These are phyloP conservation scores for Eutolmus rufibarbis DNA, from an alignment of 2,888 invertebrate genomes.

Conservation along the genomic window DNA sequence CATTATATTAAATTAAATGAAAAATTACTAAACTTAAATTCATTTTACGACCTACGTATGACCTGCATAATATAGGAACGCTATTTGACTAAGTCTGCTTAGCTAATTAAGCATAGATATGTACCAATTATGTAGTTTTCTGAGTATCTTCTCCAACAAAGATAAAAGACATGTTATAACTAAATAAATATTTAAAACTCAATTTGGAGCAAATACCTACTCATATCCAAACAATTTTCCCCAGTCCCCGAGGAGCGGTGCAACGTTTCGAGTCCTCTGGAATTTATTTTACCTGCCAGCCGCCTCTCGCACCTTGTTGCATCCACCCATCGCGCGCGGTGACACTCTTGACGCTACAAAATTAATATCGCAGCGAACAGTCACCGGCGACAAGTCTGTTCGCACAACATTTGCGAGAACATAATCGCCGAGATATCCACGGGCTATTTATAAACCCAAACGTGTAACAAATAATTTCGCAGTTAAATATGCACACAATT, in stretches of 20 bases:
- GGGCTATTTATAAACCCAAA: conserved; percentile 27
- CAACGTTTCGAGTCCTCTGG: background rate
- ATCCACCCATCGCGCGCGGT: background rate
- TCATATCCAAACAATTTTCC: background rate
- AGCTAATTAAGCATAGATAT: background rate
- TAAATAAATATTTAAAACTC: background rate
- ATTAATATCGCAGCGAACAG: conserved; percentile 9
- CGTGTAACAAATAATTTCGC: conserved; percentile 38
- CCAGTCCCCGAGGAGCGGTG: background rate
- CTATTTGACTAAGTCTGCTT: background rate
- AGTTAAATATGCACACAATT: conserved; percentile 38
- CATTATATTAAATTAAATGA: background rate
- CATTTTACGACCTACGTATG: background rate
- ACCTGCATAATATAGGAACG: background rate
- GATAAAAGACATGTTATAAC: background rate
- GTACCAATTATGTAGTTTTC: background rate
- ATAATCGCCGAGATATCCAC: conserved; percentile 29
- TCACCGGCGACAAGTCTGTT: conserved; percentile 8
- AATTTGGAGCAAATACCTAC: background rate
- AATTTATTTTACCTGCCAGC: background rate
- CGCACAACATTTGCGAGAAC: conserved; percentile 18
- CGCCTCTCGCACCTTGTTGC: background rate
- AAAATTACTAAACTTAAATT: background rate
- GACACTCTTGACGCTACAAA: background rate
- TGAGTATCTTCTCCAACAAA: background rate